Evolutionary conservation across 2,888 invertebrate species (phyloP), one percentile per base, ranked within the genome.

Genomic region (Drosophila ustulata): DNA sequence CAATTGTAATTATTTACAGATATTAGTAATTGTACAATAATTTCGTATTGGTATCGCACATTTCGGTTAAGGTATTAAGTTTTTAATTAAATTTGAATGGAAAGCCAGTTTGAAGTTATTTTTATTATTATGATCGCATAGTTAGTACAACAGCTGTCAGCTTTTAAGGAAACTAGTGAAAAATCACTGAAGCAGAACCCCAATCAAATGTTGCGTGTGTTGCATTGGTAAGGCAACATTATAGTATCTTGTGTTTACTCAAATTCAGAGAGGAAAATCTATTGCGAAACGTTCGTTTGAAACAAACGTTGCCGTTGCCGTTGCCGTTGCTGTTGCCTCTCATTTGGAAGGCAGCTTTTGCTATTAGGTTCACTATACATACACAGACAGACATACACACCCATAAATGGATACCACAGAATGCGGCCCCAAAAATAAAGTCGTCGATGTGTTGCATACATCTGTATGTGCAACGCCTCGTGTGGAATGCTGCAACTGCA

Each of bases 381-480:
- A 52, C 6, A 45, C 26, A 53, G 11, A 56, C 23, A 59, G n/a
- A 56, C 13, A 56, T 47, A 58, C 37, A 55, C 58, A 34, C 41
- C 78, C 75, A 78, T 75, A 73, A 64, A 78, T 57, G 78, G 78
- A 46, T 13, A 59, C 63, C 64, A 51, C 56, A 71, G 71, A 81
- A 81, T 68, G 71, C 57, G 59, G 65, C 75, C 66, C 55, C 74
- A 76, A 82, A 87, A 83, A 87, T 87, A 62, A 87, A 82, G 88
- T 73, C 88, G 88, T 88, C 80, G 88, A 73, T 64, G 71, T 71
- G 63, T 57, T 61, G 55, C 47, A 56, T 37, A 55, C 43, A 37
- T 43, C 58, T 72, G 78, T 77, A 59, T 55, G 50, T 63, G 78
- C 52, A 81, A 70, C 82, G 73, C 73, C 85, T 88, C 85, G 79